Evolutionary conservation across 2,113 vertebrate genomes (phyloP), one percentile per base, ranked within the genome.

Genomic region (Anser brachyrhynchus): DNA sequence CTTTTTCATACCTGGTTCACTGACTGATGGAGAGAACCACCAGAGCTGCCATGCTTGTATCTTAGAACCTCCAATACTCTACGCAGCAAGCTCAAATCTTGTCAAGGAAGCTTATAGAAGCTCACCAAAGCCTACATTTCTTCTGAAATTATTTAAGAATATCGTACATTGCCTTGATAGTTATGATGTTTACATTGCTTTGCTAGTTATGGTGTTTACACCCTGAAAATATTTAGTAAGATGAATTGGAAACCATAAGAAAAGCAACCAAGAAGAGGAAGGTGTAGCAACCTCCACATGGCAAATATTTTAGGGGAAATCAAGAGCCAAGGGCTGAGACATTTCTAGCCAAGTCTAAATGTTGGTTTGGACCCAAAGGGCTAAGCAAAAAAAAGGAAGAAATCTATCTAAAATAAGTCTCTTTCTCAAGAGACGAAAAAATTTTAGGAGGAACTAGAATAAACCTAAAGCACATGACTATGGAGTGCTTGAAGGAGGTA

Each of bases 231-330:
- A 43, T 6, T 28, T 57, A 14, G 9, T 54, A 79, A 65, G 67
- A 64, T 51, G 33, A 49, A 39, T 9, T 26, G 15, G 10, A 21
- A 12, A 43, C 5, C 0, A 0, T 41, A 57, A 67, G 6, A 46
- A 67, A 78, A 13, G 4, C 22, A 46, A 62, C 3, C 11, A 76
- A 37, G 35, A 69, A 73, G 62, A 73, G n/a, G 11, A 90, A 11
- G 6, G 61, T 17, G 26, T 5, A 77, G 31, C 6, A 90, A 80
- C 19, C 11, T 11, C 20, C 7, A 13, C 0, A 0, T 6, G 54
- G 52, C 8, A 87, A 82, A 19, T 1, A 22, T 29, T 88, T 28
- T 10, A 25, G 19, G 43, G 15, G 1, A 75, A 46, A 64, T 28
- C 11, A 57, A 52, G 7, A 69, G 7, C 15, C 10, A 49, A 2